A percentile compares a stretch with the other conserved stretches of the same genome.
Evolutionary conservation across 2,797 vertebrate species (phyloP).

Genomic region (Uromys caudimaculatus): DNA sequence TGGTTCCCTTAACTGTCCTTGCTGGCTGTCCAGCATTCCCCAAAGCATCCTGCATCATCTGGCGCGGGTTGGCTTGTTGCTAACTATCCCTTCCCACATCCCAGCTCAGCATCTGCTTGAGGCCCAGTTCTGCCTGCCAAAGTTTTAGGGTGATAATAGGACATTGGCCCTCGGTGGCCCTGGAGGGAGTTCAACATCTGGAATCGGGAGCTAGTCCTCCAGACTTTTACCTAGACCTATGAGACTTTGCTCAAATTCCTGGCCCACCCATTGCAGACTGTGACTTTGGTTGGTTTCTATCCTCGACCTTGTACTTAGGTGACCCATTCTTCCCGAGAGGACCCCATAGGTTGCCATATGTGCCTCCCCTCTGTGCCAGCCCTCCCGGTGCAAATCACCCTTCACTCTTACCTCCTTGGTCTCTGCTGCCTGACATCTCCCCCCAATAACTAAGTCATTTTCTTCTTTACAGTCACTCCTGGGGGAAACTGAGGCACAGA

Average conservation of each 20-base stretch:
- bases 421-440: neutral
- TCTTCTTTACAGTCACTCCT: slow-evolving; percentile 22
- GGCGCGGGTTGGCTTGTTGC: slow-evolving; percentile 19
- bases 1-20: neutral
- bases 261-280: neutral
- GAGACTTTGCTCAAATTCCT: slow-evolving; percentile 8
- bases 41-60: neutral
- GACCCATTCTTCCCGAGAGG: neutral
- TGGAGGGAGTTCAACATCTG: neutral
- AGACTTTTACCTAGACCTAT: neutral
- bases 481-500: slow-evolving; percentile 62
- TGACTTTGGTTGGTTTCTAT: neutral
- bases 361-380: neutral
- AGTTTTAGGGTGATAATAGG: slow-evolving; percentile 28
- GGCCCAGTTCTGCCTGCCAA: slow-evolving; percentile 47
- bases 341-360: neutral
- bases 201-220: neutral
- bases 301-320: neutral
- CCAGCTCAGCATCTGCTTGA: slow-evolving; percentile 45
- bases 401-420: neutral
- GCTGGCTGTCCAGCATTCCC: neutral
- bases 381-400: neutral
- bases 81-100: slow-evolving; percentile 1
- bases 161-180: neutral
- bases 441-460: neutral